Evolutionary conservation across 2,797 vertebrate species (phyloP).

Genomic region (Rhabdomys pumilio): DNA sequence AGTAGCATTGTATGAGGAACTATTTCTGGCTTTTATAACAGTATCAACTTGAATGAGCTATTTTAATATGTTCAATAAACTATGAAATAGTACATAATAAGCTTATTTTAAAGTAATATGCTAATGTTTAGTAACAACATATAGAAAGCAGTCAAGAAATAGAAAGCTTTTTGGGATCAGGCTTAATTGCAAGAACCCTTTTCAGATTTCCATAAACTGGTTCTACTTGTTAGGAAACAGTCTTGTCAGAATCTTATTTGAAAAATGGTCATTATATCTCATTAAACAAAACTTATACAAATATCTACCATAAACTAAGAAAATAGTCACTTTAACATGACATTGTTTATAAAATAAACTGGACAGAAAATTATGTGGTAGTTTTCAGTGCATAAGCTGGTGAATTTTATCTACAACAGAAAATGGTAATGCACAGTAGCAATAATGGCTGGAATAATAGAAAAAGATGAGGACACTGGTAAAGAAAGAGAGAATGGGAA

Average conservation of each 20-base stretch:
- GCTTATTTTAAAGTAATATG: not conserved
- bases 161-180: not conserved
- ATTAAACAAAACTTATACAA: not conserved
- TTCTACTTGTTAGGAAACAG: not conserved
- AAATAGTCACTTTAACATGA: not conserved
- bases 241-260: not conserved
- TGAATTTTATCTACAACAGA: not conserved
- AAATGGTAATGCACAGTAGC: no score
- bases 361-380: not conserved
- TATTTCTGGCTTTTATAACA: not conserved
- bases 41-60: not conserved
- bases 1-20: not conserved
- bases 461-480: not conserved
- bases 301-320: not conserved
- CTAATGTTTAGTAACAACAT: not conserved
- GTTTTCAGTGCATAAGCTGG: not conserved
- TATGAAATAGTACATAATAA: not conserved
- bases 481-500: not conserved
- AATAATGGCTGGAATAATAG: not conserved
- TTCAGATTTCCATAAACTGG: not conserved
- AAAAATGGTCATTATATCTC: not conserved
- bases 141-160: constrained; percentile 2
- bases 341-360: not conserved
- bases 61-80: not conserved
- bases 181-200: not conserved